A percentile compares a stretch with the other conserved stretches of the same genome.
These are phyloP conservation scores for Acrobasis consociella DNA, from an alignment of 2,888 invertebrate species.

Conservation along the genomic window DNA sequence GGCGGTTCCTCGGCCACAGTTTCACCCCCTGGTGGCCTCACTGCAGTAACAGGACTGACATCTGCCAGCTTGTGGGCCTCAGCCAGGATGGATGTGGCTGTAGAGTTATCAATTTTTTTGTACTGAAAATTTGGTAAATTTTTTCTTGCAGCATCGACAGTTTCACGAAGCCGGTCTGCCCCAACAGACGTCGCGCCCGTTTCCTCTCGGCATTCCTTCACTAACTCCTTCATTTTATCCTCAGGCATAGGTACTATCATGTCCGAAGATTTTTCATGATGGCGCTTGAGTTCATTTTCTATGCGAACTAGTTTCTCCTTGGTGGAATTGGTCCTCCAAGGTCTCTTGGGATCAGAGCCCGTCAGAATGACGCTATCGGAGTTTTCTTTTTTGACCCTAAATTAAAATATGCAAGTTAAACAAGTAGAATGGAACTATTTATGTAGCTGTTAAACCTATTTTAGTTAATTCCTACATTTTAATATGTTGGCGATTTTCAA, in stretches of 20 bases:
- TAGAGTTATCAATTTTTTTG: constrained; percentile 58
- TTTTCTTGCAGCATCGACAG: constrained; percentile 63
- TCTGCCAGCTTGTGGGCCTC: constrained; percentile 46
- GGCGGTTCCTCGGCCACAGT: not conserved
- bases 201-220: constrained; percentile 56
- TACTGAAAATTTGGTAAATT: constrained; percentile 70
- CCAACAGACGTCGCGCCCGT: constrained; percentile 39
- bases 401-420: constrained; percentile 25
- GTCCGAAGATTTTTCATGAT: constrained; percentile 53
- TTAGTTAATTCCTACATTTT: no score
- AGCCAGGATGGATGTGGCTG: constrained; percentile 61
- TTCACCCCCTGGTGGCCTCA: not conserved
- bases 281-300: constrained; percentile 63
- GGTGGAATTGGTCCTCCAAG: constrained; percentile 68
- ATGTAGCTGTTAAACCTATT: no score
- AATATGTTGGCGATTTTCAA: no score
- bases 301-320: constrained; percentile 67
- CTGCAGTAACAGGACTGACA: not conserved
- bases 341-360: constrained; percentile 58
- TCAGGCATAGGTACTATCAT: constrained; percentile 54
- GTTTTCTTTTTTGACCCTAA: constrained; percentile 48
- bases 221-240: constrained; percentile 55
- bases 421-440: not conserved
- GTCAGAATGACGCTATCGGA: constrained; percentile 34
- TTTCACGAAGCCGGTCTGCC: constrained; percentile 51